Base-by-base conservation (phyloP, 2,113 vertebrate genomes). In the Tetraodon nigroviridis region DNA sequence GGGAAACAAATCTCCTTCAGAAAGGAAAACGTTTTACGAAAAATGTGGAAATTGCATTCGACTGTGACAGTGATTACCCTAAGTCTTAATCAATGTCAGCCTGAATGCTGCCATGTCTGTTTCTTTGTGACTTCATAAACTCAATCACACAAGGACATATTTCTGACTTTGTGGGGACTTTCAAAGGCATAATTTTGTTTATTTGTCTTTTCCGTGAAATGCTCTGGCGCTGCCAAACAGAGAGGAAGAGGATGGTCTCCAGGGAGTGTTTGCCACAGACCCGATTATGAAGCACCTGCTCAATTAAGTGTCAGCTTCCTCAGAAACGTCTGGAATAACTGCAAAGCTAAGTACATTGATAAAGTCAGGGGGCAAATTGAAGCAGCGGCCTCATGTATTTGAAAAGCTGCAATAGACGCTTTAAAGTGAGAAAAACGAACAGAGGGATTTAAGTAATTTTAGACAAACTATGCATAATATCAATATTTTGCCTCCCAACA, bases 201-300 rank as follows among this genome's bases (percentile, higher is more conserved):
- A 27, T 27, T 74, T 51, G 41, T 77, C 59, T 75, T 57, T 50
- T 66, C 58, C 54, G 27, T 46, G 24, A 27, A 53, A 61, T 63
- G 41, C 56, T 45, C 59, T 73, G 68, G 51, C 59, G 75, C 44
- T 81, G 55, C 71, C 64, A 1, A 49, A 48, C 16, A 7, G 61
- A 71, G 59, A 79, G 68, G 74, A 70, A 69, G 71, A 68, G 59
- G 59, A 51, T 3, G 17, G 72, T 67, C 81, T 77, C 67, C 19
- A 7, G 79, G 70, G 76, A 73, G 58, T 62, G 50, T 53, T 69
- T 63, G 72, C 44, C 24, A 79, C 82, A 81, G 73, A 69, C 73
- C n/a, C 49, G 78, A 81, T 80, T 85, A 85, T 88, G 79, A 64
- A 75, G 75, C 80, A 84, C 87, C 81, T 86, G 71, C 87, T 86